Conservation (phyloP, 2,113 vertebrate species). For the Oriolus oriolus region DNA sequence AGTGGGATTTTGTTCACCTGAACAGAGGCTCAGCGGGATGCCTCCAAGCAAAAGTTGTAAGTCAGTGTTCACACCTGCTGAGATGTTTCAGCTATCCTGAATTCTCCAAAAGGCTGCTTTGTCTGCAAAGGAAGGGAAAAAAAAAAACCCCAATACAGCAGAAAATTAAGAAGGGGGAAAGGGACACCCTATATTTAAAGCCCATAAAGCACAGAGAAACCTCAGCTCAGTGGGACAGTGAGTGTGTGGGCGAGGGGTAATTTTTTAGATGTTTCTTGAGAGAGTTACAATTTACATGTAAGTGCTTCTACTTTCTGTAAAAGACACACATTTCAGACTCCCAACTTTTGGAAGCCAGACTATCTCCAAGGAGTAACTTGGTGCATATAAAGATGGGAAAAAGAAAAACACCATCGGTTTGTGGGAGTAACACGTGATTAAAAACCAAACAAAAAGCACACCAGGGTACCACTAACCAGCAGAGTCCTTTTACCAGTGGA, state of each 20-base stretch:
- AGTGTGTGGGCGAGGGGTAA: neutral
- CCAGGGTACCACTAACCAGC: neutral
- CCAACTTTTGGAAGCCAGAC: neutral
- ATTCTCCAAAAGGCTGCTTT: neutral
- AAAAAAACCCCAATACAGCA: neutral
- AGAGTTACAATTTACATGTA: neutral
- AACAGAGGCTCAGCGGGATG: conserved; percentile 7
- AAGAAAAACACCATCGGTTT: neutral
- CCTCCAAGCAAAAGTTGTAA: neutral
- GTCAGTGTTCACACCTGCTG: conserved; percentile 19
- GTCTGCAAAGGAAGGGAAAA: neutral
- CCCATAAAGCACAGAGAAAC: neutral
- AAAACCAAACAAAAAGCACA: neutral
- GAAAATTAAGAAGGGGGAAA: neutral
- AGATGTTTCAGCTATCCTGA: neutral
- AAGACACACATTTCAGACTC: neutral
- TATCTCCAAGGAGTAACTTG: neutral
- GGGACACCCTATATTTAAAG: neutral
- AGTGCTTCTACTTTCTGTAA: neutral
- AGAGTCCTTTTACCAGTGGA: neutral
- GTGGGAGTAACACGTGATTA: neutral
- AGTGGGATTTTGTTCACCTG: conserved; percentile 6
- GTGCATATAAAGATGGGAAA: neutral
- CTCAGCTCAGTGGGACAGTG: neutral
- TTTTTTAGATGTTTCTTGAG: neutral